Evolutionary conservation across 2,888 invertebrate genomes (phyloP).

Genomic region (Drepanosiphum platanoidis): DNA sequence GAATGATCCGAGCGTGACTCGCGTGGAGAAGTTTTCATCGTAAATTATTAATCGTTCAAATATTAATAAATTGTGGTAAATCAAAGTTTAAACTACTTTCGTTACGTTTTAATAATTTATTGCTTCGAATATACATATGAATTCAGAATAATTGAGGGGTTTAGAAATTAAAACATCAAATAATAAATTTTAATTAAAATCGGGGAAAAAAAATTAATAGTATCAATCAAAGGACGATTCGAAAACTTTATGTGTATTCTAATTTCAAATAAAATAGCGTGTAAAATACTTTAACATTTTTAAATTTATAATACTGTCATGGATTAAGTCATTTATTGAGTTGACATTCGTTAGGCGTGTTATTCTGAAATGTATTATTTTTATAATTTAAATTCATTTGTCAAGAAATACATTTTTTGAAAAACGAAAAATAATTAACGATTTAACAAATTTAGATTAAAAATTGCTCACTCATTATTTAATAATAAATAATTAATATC

Average conservation of each 20-base stretch:
- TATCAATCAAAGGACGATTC: neutral
- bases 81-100: neutral
- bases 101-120: constrained; percentile 18
- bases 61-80: neutral
- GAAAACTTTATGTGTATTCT: neutral
- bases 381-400: too few species aligned
- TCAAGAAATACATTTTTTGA: too few species aligned
- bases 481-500: too few species aligned
- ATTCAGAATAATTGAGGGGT: neutral
- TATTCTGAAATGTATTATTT: too few species aligned
- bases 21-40: neutral
- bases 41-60: neutral
- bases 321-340: too few species aligned
- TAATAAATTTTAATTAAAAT: constrained; percentile 31
- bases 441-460: too few species aligned
- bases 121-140: neutral
- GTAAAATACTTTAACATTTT: neutral
- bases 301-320: neutral
- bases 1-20: constrained; percentile 22
- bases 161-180: neutral
- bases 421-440: too few species aligned
- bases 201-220: neutral
- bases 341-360: too few species aligned
- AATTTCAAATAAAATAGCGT: constrained; percentile 13
- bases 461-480: too few species aligned